Base-by-base conservation (phyloP, 2,113 vertebrate species). In the Hydrolagus affinis region DNA sequence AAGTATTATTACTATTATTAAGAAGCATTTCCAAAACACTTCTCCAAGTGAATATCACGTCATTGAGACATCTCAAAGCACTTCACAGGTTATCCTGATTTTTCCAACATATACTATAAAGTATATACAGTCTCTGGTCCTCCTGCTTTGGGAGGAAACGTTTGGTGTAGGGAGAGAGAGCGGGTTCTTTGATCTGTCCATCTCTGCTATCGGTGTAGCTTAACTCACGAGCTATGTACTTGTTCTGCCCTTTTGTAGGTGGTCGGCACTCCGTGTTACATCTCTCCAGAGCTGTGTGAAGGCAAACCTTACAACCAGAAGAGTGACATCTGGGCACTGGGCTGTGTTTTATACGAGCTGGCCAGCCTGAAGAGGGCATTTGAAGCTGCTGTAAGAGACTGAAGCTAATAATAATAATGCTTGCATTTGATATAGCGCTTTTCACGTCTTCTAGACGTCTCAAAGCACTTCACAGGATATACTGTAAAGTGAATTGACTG, bases 271-370 rank as follows among this genome's bases (percentile, higher is more conserved):
- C 97, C 97, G 0, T 98, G 97, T 87, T 99, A 99, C 91, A 99
- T 99, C 89, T 99, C 98, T 77, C 98, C 98, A 0, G 97, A 99
- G 91, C 94, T 99, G 87, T 99, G 98, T 83, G 98, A 99, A 87
- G 97, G 98, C 85, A 99, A 99, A 86, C 98, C 98, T 0, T 99
- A 99, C 88, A 99, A 99, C 90, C 98, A 99, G 92, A 99, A 98
- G 92, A 99, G 98, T 85, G 98, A 99, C 89, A 98, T 99, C 89
- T 99, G 98, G 98, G 97, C 97, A 85, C 89, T 99, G 88, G 98
- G 97, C 87, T 99, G 98, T 59, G 97, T 98, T 78, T 95, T 99
- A 0, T 99, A 98, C 0, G 98, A 99, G 88, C 95, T 99, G 0
- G 95, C 97, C 68, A 99, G 97, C 89, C 95, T 99, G 85, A 99